Conservation (phyloP, 2,113 vertebrate species). For the Elanoides forficatus region DNA sequence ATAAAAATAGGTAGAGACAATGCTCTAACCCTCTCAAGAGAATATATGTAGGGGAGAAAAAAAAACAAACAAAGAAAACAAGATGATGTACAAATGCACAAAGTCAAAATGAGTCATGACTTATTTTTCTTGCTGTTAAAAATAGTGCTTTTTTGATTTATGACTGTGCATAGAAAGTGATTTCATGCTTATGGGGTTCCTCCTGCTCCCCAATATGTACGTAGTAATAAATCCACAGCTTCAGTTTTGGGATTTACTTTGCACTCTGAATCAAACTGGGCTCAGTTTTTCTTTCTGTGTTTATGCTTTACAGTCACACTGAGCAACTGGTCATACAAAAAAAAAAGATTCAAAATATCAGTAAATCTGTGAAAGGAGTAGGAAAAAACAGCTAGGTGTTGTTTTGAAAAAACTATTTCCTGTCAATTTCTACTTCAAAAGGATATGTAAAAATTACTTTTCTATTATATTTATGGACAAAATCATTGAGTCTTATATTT, state of each 20-base stretch:
- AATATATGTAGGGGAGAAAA: not conserved
- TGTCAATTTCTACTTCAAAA: not conserved
- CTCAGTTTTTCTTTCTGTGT: not conserved
- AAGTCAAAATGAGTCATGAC: not conserved
- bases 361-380: not conserved
- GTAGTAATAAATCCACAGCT: not conserved
- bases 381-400: not conserved
- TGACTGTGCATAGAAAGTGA: not conserved
- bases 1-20: not conserved
- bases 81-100: not conserved
- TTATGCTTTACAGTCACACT: not conserved
- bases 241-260: not conserved
- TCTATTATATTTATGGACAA: not conserved
- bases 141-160: not conserved
- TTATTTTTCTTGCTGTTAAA: not conserved
- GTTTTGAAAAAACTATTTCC: not conserved
- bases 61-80: not conserved
- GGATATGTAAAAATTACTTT: not conserved
- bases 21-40: not conserved
- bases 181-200: not conserved
- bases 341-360: not conserved
- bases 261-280: not conserved
- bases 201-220: accelerated
- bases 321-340: not conserved
- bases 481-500: not conserved